Conservation (phyloP, 1,140 invertebrate species). For the Caenorhabditis tropicalis region DNA sequence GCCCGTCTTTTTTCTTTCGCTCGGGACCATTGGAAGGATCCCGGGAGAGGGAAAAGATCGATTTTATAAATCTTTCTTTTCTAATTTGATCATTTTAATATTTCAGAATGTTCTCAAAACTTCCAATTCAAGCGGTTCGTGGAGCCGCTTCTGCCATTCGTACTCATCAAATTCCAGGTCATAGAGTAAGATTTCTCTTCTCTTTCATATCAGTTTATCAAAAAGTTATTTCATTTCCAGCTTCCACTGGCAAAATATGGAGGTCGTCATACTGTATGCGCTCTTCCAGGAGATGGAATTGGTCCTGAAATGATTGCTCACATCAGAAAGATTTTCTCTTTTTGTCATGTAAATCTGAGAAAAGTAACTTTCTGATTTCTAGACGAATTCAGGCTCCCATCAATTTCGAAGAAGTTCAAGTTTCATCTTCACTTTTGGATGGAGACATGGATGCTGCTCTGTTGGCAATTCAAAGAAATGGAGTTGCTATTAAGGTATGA, state of each 20-base stretch:
- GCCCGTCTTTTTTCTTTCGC: constrained; percentile 18
- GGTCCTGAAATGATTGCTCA: constrained; percentile 90
- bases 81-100: not conserved
- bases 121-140: not conserved
- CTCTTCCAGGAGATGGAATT: constrained; percentile 91
- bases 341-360: constrained; percentile 58
- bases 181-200: constrained; percentile 46
- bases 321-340: constrained; percentile 85
- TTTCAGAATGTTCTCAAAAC: constrained; percentile 49
- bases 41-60: not conserved
- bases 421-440: constrained; percentile 82
- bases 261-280: constrained; percentile 88
- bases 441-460: constrained; percentile 90
- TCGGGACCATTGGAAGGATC: constrained; percentile 5
- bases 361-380: not conserved
- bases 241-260: constrained; percentile 82
- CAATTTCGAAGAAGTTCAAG: constrained; percentile 92
- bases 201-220: not conserved
- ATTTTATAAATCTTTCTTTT: not conserved
- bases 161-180: constrained; percentile 57
- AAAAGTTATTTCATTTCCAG: constrained; percentile 50
- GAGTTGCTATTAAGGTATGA: constrained; percentile 79
- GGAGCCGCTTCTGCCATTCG: constrained; percentile 55
- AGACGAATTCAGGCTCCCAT: constrained; percentile 85
- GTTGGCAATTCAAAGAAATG: constrained; percentile 92